Base-by-base conservation (phyloP, 2,113 vertebrate genomes). In the Atrichornis clamosus region DNA sequence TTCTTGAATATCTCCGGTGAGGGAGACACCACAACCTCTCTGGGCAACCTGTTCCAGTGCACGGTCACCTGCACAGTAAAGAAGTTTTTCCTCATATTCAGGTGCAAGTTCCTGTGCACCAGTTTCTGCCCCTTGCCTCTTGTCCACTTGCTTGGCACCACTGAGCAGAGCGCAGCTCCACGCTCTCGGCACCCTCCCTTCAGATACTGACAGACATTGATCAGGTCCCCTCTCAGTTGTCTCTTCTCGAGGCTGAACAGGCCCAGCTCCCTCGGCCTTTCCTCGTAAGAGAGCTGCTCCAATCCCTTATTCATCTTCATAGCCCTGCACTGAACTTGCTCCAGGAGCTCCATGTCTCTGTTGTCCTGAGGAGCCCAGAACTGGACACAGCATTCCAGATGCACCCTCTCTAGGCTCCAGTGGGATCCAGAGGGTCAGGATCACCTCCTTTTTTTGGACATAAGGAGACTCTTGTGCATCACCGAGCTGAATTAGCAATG, bases 351-450 rank as follows among this genome's bases (percentile, higher is more conserved):
- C 28, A 52, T 1, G 0, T 17, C 33, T 82, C 19, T 59, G 52
- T 28, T 39, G 23, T 33, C 28, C 28, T 67, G 23, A 67, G 39
- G 13, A 65, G 44, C 27, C 10, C 28, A 46, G 23, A 74, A 67
- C 15, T 39, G 8, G 33, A 11, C 37, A 7, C 12, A 37, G 11
- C 16, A 16, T 18, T 33, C 59, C 35, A 59, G 15, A 11, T 33
- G 10, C 14, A 8, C 13, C 22, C 26, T 73, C 1, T 1, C 35
- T 23, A 2, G 0, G 21, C 10, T 46, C 68, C 44, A 59, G 52
- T 0, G 1, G 44, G 37, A 74, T 44, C 12, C 52, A 39, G 44
- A 67, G 60, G 10, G 33, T 10, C 10, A 74, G 19, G 37, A 35
- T 44, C 37, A 81, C 13, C 7, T 65, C 12, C 41, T 63, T 28